Base-by-base conservation (phyloP, 1,140 invertebrate genomes). In the Bombus sibiricus region DNA sequence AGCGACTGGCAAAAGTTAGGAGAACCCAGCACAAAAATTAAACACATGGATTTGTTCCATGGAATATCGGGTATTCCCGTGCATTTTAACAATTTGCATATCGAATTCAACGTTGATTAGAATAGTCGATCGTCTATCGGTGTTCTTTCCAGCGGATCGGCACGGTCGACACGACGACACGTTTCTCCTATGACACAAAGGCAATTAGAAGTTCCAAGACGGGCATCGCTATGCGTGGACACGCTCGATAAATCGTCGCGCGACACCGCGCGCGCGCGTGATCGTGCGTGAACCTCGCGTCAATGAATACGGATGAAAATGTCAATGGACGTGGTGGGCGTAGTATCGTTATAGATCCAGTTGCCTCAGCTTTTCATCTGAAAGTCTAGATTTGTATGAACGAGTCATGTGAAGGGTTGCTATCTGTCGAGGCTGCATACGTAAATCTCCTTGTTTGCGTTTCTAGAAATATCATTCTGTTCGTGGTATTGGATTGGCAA, bases 131-230 rank as follows among this genome's bases (percentile, higher is more conserved):
- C 39, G 39, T 32, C 25, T 6, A 4, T 69, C 43, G 18, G 41
- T n/a, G 13, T 39, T 53, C 10, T 39, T 5, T 22, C 13, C 13
- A 28, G 0, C 22, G 47, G 5, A 72, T 72, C 34, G 66, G 2
- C 25, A 47, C 39, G 66, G 39, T 69, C 41, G 18, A 77, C 39
- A 32, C 39, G 64, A 41, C 73, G 75, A 28, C 82, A 84, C 82
- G 75, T 84, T 32, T 41, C 15, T 9, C 12, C 25, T 25, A 34
- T 34, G 41, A 57, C 57, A 41, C 41, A 41, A 64, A 78, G 78
- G 34, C 37, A 85, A 85, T 85, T 85, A 85, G 72, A 81, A 78
- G n/a, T 62, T 39, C 66, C 32, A 74, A 74, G 83, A 64, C 59
- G 28, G 2, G 15, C 3, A 73, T 81, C 43, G 43, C 34, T 57